Evolutionary conservation across 1,140 invertebrate genomes (phyloP).

Genomic region (Pogonomyrmex barbatus): DNA sequence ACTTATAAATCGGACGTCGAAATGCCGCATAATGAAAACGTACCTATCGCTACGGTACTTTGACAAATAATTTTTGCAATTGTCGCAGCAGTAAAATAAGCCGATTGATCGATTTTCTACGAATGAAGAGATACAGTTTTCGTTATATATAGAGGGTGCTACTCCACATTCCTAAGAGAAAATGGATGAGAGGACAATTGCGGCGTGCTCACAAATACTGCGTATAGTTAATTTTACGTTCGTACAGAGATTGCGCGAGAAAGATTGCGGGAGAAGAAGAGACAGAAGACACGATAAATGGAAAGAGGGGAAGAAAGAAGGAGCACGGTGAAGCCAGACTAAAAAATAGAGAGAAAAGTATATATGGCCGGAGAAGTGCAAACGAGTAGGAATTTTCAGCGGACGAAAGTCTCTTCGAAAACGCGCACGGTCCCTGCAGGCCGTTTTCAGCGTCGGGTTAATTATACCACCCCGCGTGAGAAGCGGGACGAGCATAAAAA

Average conservation of each 20-base stretch:
- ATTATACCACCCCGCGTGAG: slow-evolving; percentile 73
- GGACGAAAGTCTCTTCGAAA: slow-evolving; percentile 73
- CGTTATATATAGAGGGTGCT: background rate
- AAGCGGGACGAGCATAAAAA: slow-evolving; percentile 65
- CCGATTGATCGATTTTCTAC: slow-evolving; percentile 11
- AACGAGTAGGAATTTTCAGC: slow-evolving; percentile 75
- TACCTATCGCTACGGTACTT: background rate
- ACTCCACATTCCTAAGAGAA: background rate
- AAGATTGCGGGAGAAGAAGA: slow-evolving; percentile 15
- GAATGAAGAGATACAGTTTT: background rate
- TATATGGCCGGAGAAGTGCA: slow-evolving; percentile 66
- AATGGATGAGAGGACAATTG: slow-evolving; percentile 27
- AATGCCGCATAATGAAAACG: slow-evolving; percentile 30
- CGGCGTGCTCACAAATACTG: slow-evolving; percentile 40
- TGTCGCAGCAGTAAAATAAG: slow-evolving; percentile 16
- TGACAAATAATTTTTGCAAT: slow-evolving; percentile 11
- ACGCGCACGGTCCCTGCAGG: slow-evolving; percentile 72
- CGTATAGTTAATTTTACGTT: slow-evolving; percentile 71
- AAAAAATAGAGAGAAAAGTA: slow-evolving; percentile 57
- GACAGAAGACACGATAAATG: slow-evolving; percentile 14
- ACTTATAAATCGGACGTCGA: slow-evolving; percentile 29
- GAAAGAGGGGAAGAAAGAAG: background rate
- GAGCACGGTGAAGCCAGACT: slow-evolving; percentile 45
- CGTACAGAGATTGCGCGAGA: slow-evolving; percentile 48
- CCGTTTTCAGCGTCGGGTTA: slow-evolving; percentile 75